Evolutionary conservation across 2,888 invertebrate species (phyloP).

Genomic region (Ashinkailepas kermadecensis): DNA sequence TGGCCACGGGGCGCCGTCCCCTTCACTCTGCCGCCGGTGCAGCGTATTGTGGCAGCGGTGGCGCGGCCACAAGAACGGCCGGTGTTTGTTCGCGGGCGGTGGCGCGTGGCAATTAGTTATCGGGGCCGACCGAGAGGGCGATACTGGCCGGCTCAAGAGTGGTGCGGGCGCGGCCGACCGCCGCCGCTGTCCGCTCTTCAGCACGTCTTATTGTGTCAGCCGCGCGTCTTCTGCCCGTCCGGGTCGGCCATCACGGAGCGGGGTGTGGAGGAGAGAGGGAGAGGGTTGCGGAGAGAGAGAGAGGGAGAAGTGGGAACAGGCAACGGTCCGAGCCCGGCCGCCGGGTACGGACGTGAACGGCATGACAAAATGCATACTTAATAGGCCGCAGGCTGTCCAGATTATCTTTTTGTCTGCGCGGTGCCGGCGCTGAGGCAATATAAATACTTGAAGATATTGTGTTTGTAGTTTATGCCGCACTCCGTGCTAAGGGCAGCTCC

Average conservation of each 20-base stretch:
- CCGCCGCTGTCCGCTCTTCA: not conserved
- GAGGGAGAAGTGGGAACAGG: not conserved
- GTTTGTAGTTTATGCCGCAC: not conserved
- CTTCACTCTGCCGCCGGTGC: not conserved
- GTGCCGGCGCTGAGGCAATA: not conserved
- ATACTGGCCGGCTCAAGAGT: too few relatives aligned
- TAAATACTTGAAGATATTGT: conserved; percentile 6
- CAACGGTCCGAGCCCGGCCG: not conserved
- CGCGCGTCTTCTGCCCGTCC: too few relatives aligned
- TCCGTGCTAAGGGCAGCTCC: too few relatives aligned
- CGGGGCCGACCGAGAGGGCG: not conserved
- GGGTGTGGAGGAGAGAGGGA: too few relatives aligned
- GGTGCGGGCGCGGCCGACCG: not conserved
- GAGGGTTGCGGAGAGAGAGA: not conserved
- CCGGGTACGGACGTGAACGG: not conserved
- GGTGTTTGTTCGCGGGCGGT: not conserved
- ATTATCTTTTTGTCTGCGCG: not conserved
- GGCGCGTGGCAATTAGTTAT: not conserved
- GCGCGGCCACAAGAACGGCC: not conserved
- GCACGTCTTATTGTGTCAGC: conserved; percentile 2
- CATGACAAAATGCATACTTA: not conserved
- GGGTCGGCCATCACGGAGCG: too few relatives aligned
- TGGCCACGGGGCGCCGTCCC: not conserved
- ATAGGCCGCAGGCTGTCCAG: not conserved
- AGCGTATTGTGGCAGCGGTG: not conserved